These are phyloP conservation scores for Gobius niger DNA, from an alignment of 2,113 vertebrate genomes.

Conservation along the genomic window DNA sequence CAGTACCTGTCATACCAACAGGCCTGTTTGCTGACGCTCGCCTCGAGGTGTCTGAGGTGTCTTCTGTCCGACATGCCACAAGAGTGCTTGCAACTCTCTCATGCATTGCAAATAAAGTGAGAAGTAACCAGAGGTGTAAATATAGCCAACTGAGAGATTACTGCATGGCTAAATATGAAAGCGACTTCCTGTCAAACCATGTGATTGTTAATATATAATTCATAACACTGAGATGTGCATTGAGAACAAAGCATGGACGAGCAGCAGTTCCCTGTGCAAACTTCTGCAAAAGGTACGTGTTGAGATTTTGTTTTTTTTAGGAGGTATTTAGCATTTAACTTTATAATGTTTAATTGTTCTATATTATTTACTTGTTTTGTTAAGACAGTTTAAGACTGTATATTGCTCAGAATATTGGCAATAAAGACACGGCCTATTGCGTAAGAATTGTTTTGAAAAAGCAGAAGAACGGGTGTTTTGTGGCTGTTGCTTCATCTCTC, in stretches of 20 bases:
- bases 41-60: neutral
- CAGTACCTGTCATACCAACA: neutral
- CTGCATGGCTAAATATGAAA: neutral
- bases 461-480: neutral
- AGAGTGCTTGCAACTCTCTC: neutral
- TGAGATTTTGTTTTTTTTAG: neutral
- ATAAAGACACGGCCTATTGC: neutral
- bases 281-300: slow-evolving; percentile 47
- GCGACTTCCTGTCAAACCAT: slow-evolving; percentile 15
- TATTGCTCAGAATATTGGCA: neutral
- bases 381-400: too few species aligned
- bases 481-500: neutral
- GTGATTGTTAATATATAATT: neutral
- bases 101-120: neutral
- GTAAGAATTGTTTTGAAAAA: neutral
- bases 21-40: neutral
- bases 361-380: neutral
- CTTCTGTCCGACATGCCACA: neutral
- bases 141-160: neutral
- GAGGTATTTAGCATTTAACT: neutral
- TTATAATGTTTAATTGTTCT: too few species aligned
- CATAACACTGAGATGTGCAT: neutral
- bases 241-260: slow-evolving; percentile 21
- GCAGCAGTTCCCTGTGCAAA: slow-evolving; percentile 21
- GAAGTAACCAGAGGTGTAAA: neutral